Evolutionary conservation across 2,113 vertebrate species (phyloP), one percentile per base, ranked within the genome.

Genomic region (Empidonax traillii): DNA sequence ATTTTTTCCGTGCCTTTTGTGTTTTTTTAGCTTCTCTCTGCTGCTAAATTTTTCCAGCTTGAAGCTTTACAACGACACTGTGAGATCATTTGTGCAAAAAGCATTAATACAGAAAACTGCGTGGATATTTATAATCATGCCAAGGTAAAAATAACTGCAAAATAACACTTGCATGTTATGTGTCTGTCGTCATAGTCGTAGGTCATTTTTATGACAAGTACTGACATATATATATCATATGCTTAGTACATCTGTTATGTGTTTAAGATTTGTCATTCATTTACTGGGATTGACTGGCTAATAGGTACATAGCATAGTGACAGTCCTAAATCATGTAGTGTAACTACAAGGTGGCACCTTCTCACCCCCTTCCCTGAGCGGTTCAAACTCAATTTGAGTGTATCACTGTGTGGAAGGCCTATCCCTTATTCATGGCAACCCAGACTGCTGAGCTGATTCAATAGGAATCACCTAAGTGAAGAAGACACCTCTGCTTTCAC

Each of bases 81-180:
- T 97, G 99, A 99, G 98, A 99, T 99, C 9, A 99, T 99, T 97
- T 99, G 99, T 87, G 98, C 99, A 56, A 99, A 99, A 97, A 99
- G 99, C 98, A 99, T 99, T 96, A 99, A 99, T 92, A 99, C 99
- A 3, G 99, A 99, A 92, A 99, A 99, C 80, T 99, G 99, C 71
- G 99, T 99, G 97, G 99, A 99, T 96, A 98, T 99, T 97, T 99
- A 99, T 98, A 99, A 99, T 96, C 99, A 99, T 79, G 99, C 99
- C 95, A 99, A 99, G 99, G 99, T 99, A 97, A 97, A 73, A 47
- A 94, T 95, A 95, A 66, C 73, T 28, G 5, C 44, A 19, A 44
- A 2, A 46, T 46, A 46, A 49, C 27, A 30, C 66, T 74, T 89
- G 63, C n/a, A 37, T 90, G 90, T 87, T 89, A 25, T 44, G 10